These are phyloP conservation scores for Phrynocephalus vlangalii DNA, from an alignment of 2,797 vertebrate genomes.

Conservation along the genomic window DNA sequence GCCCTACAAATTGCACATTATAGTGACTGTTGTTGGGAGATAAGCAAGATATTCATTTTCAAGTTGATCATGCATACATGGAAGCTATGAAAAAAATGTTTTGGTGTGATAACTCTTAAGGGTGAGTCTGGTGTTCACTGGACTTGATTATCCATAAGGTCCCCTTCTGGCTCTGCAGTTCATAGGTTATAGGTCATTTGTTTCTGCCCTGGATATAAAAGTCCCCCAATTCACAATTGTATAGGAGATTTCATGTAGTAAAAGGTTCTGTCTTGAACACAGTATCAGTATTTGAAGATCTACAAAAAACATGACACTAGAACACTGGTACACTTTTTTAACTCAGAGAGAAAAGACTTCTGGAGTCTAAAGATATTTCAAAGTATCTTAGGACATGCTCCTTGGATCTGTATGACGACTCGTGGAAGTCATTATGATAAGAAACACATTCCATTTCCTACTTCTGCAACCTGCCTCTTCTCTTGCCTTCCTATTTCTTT, in stretches of 20 bases:
- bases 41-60: too few relatives aligned
- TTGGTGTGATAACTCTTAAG: too few relatives aligned
- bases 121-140: too few relatives aligned
- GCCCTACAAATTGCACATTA: too few relatives aligned
- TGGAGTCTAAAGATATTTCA: background rate
- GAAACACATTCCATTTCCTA: conserved; percentile 13
- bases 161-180: too few relatives aligned
- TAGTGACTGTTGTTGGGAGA: too few relatives aligned
- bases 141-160: too few relatives aligned
- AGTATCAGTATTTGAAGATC: background rate
- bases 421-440: background rate
- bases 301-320: background rate
- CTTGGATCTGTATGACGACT: background rate
- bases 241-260: background rate
- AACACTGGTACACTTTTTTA: background rate
- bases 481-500: background rate
- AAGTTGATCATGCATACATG: too few relatives aligned
- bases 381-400: background rate
- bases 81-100: too few relatives aligned
- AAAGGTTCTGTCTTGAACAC: background rate
- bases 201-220: background rate
- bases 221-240: background rate
- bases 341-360: background rate
- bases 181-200: too few relatives aligned
- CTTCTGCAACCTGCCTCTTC: background rate